phyloP scores from a whole-genome alignment of 2,888 invertebrate genomes.

The Stictocephala bisonia region DNA sequence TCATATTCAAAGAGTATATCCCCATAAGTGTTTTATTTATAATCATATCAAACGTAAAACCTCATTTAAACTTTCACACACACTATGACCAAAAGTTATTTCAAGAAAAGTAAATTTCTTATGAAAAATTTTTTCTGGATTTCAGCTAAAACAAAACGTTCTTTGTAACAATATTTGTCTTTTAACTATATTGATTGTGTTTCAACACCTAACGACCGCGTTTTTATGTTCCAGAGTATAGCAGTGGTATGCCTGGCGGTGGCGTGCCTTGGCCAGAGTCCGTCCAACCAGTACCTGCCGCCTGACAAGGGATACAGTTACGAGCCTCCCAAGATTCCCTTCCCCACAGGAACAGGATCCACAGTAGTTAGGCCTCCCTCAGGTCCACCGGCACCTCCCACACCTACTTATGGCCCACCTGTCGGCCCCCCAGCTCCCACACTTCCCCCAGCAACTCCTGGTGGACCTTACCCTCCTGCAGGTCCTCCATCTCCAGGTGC shows the following conservation, averaged over 20 bases:
- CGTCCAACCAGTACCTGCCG: constrained; percentile 76
- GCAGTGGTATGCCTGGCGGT: constrained; percentile 37
- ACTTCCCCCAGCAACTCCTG: constrained; percentile 37
- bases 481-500: constrained; percentile 51
- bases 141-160: too few relatives aligned
- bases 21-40: too few relatives aligned
- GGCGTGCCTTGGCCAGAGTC: constrained; percentile 52
- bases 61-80: too few relatives aligned
- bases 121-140: too few relatives aligned
- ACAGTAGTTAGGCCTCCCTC: constrained; percentile 54
- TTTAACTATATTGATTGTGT: not conserved
- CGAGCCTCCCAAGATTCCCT: constrained; percentile 73
- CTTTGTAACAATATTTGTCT: too few relatives aligned
- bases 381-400: constrained; percentile 35
- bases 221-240: constrained; percentile 39
- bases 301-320: constrained; percentile 80
- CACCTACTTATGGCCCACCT: constrained; percentile 56
- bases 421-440: constrained; percentile 53
- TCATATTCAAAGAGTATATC: too few relatives aligned
- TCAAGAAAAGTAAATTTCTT: too few relatives aligned
- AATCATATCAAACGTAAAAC: too few relatives aligned
- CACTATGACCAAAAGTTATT: too few relatives aligned
- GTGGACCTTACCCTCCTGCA: constrained; percentile 32
- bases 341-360: constrained; percentile 64
- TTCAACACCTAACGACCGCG: too few relatives aligned